Conservation (phyloP, 2,113 vertebrate genomes). For the Corythaeola cristata region DNA sequence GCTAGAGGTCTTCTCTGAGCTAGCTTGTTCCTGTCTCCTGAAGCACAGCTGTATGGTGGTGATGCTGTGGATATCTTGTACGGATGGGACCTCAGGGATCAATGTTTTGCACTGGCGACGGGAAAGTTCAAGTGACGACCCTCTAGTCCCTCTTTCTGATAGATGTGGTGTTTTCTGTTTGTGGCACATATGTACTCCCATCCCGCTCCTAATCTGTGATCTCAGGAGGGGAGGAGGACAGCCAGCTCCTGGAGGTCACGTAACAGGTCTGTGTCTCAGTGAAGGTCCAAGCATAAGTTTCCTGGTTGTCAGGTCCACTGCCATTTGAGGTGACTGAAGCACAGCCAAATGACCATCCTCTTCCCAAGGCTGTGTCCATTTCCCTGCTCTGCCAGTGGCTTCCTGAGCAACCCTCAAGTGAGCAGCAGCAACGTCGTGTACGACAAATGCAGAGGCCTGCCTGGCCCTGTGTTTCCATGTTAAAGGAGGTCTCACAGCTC, state of each 20-base stretch:
- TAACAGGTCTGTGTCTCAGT: neutral
- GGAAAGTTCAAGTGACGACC: neutral
- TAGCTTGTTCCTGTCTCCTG: neutral
- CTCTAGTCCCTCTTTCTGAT: neutral
- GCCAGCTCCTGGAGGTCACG: neutral
- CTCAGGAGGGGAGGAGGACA: neutral
- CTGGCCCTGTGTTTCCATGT: neutral
- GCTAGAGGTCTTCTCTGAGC: neutral
- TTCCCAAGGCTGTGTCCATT: neutral
- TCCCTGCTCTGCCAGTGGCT: neutral
- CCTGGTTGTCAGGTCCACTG: neutral
- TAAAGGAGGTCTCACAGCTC: neutral
- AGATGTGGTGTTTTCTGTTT: neutral
- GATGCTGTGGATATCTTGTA: neutral
- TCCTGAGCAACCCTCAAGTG: neutral
- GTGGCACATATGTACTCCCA: neutral
- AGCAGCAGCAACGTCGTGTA: neutral
- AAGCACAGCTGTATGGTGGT: neutral
- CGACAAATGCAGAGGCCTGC: neutral
- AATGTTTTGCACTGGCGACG: neutral
- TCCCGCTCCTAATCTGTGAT: neutral
- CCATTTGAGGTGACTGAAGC: neutral
- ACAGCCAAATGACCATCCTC: neutral
- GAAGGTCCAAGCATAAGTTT: neutral
- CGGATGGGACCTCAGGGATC: neutral